Percentiles rank a stretch among this genome's conserved stretches.
Conservation (phyloP, 2,113 vertebrate species). For the Paracanthobrama guichenoti region DNA sequence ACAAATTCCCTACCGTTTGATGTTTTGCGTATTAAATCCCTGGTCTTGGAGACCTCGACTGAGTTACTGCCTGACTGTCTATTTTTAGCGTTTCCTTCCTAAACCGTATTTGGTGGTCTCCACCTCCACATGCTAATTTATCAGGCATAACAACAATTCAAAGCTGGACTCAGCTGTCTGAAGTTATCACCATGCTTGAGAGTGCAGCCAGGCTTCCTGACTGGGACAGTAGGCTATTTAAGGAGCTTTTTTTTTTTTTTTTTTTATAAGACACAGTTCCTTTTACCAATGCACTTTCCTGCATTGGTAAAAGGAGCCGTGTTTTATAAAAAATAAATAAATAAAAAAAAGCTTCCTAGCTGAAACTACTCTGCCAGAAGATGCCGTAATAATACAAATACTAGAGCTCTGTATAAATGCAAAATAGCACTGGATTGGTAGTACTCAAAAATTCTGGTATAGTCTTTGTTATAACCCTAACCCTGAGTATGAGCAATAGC, state of each 20-base stretch:
- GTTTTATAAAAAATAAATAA: too few relatives aligned
- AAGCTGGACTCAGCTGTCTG: constrained; percentile 60
- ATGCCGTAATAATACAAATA: constrained; percentile 17
- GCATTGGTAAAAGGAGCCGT: too few relatives aligned
- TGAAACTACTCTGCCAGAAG: neutral
- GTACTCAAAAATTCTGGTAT: neutral
- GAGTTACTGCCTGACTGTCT: constrained; percentile 41
- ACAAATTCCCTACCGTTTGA: constrained; percentile 43
- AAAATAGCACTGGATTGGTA: neutral
- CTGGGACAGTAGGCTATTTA: constrained; percentile 63
- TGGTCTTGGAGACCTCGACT: constrained; percentile 7
- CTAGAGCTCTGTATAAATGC: neutral
- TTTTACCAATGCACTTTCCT: constrained; percentile 14
- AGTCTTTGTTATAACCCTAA: neutral
- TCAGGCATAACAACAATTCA: constrained; percentile 42
- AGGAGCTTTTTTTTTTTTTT: constrained; percentile 49
- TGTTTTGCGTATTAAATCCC: constrained; percentile 41
- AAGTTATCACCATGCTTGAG: constrained; percentile 63
- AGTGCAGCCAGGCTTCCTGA: constrained; percentile 58
- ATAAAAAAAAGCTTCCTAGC: constrained; percentile 24
- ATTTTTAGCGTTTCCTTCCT: constrained; percentile 50
- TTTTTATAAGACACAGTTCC: constrained; percentile 33
- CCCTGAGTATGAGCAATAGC: neutral
- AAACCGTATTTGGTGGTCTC: constrained; percentile 48
- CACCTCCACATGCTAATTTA: constrained; percentile 46